Evolutionary conservation across 2,797 vertebrate species (phyloP).

Genomic region (Pangasius larnaudii): DNA sequence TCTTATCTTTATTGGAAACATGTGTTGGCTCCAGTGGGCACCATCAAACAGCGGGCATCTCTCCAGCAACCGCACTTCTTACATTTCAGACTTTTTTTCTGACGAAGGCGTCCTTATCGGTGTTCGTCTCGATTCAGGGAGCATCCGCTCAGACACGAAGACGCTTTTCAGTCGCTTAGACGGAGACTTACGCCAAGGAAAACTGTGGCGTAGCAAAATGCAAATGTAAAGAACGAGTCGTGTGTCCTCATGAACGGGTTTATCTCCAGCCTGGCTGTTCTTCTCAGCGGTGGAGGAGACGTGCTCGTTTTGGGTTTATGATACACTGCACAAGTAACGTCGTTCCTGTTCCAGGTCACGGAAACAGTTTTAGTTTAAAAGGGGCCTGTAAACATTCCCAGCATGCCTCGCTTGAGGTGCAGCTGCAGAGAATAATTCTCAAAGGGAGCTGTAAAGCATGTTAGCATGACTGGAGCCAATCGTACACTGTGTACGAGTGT

Average conservation of each 20-base stretch:
- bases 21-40: constrained; percentile 5
- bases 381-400: constrained; percentile 47
- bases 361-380: constrained; percentile 42
- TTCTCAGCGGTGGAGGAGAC: background rate
- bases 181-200: background rate
- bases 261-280: background rate
- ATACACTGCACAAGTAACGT: background rate
- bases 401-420: constrained; percentile 16
- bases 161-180: background rate
- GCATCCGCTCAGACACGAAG: constrained; percentile 23
- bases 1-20: constrained; percentile 37
- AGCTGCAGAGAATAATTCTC: background rate
- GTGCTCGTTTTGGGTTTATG: constrained; percentile 24
- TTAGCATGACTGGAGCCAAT: background rate
- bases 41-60: background rate
- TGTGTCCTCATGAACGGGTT: background rate
- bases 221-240: background rate
- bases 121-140: background rate
- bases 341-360: constrained; percentile 30
- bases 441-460: background rate
- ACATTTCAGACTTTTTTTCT: background rate
- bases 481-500: background rate
- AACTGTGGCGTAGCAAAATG: background rate
- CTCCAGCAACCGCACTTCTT: constrained; percentile 13
- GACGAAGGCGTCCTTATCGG: background rate